Conservation (phyloP, 2,113 vertebrate genomes). For the Upupa epops region DNA sequence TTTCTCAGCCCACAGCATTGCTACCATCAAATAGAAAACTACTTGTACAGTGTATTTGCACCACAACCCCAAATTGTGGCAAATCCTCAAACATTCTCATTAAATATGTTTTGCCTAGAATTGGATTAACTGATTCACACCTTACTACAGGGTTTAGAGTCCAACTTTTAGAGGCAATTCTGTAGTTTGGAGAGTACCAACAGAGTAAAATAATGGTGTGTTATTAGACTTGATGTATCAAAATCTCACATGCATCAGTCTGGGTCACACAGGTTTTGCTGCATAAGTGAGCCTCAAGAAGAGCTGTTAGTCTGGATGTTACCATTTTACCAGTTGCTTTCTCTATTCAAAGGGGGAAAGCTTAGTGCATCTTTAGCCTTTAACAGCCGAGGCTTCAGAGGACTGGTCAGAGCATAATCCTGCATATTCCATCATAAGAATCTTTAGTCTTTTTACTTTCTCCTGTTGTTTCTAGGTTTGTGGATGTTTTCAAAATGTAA, state of each 20-base stretch:
- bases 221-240: neutral
- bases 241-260: neutral
- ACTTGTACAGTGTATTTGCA: neutral
- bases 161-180: neutral
- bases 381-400: neutral
- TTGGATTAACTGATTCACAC: neutral
- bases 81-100: neutral
- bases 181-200: neutral
- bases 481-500: neutral
- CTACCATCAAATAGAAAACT: neutral
- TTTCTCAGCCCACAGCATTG: neutral
- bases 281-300: neutral
- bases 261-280: neutral
- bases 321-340: neutral
- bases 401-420: accelerated
- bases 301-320: neutral
- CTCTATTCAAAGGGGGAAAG: accelerated
- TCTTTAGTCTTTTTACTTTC: neutral
- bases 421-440: neutral
- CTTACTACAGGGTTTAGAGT: neutral
- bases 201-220: neutral
- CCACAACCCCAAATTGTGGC: neutral
- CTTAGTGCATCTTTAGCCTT: neutral
- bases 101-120: neutral
- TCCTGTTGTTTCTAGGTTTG: neutral